Base-by-base conservation (phyloP, 2,113 vertebrate genomes). In the Furnarius figulus region DNA sequence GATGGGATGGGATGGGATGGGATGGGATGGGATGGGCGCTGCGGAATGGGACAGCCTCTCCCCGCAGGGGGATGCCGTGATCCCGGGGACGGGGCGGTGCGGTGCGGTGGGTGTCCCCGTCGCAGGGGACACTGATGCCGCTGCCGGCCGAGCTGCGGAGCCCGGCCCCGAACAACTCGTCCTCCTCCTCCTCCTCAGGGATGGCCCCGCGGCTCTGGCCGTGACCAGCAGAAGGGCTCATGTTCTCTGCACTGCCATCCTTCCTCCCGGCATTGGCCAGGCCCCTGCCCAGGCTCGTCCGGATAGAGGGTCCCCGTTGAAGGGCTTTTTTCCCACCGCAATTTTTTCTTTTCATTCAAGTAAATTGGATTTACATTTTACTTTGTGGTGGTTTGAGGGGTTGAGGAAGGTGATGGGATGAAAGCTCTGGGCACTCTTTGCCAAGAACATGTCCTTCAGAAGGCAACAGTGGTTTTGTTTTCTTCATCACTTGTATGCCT, bases 251-350 rank as follows among this genome's bases (percentile, higher is more conserved):
- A 0, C 20, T 12, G 42, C 33, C 12, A 1, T 22, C 39, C 28
- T 12, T 44, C 12, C 42, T 55, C 24, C 39, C 25, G 6, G 33
- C 28, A 0, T 22, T 6, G 62, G 22, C 15, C 71, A 21, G 44
- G 55, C 25, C 61, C 7, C 3, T 70, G n/a, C 27, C 9, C 17
- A 5, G 44, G 31, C 28, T 44, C 10, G 39, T 63, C 62, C 37
- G 15, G 53, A 22, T 4, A 12, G 55, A 42, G 12, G 6, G 35
- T 3, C 84, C 47, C 42, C 15, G 0, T 7, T 30, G 56, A 3
- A 44, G 33, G 3, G 3, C 1, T 5, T 49, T 52, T 3, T 2
- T 5, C 2, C 10, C 20, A 19, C 19, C 14, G 5, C 46, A 12
- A 0, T 58, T 61, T 83, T 40, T 85, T 46, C 68, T 81, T 81